Percentiles rank a stretch among this genome's conserved stretches.
phyloP scores from a whole-genome alignment of 2,888 invertebrate genomes.

The Nephrotoma appendiculata region DNA sequence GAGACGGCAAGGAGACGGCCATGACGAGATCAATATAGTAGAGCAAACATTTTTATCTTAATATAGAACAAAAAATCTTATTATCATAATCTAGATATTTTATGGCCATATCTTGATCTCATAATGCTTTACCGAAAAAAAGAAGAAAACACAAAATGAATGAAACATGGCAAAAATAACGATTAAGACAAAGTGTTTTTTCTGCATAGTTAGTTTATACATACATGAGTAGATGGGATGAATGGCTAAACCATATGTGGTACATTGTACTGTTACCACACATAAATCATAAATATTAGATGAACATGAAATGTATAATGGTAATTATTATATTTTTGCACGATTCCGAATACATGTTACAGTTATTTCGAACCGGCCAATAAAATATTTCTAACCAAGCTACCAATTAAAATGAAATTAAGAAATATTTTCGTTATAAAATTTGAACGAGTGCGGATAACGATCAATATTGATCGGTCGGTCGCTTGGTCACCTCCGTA shows the following conservation, averaged over 20 bases:
- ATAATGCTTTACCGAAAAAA: not conserved
- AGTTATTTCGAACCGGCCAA: not conserved
- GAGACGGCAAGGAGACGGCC: not conserved
- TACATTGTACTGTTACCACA: not conserved
- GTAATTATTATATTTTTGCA: not conserved
- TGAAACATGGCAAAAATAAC: not conserved
- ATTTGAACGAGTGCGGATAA: not conserved
- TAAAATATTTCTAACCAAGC: not conserved
- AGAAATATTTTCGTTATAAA: not conserved
- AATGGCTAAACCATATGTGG: not conserved
- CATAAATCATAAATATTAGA: not conserved
- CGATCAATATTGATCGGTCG: not conserved
- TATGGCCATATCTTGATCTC: not conserved
- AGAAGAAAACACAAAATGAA: not conserved
- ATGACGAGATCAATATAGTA: not conserved
- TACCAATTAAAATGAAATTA: not conserved
- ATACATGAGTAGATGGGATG: not conserved
- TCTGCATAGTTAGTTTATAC: not conserved
- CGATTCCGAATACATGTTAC: not conserved
- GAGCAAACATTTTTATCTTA: too few species aligned
- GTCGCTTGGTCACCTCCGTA: not conserved
- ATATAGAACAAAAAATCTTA: not conserved
- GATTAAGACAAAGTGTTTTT: not conserved
- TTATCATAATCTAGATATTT: not conserved
- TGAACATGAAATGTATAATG: not conserved